Percentiles rank a stretch among this genome's conserved stretches.
phyloP scores from a whole-genome alignment of 1,140 invertebrate species.

The Probaryconus sp. region DNA sequence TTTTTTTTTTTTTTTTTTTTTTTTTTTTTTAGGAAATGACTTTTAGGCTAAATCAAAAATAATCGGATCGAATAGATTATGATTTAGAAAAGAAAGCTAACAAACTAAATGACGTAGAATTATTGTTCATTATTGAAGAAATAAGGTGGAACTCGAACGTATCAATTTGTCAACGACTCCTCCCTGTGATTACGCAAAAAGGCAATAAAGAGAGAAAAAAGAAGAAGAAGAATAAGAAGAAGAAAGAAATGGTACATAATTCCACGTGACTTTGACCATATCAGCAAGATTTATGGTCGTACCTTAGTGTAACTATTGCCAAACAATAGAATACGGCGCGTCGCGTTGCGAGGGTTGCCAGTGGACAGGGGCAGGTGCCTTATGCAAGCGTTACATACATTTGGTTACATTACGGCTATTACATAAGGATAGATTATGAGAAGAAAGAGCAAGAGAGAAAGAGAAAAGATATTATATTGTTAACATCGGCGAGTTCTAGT shows the following conservation, averaged over 20 bases:
- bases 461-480: constrained; percentile 68
- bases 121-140: no score
- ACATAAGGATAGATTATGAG: constrained; percentile 73
- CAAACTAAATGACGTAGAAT: no score
- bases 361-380: constrained; percentile 59
- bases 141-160: no score
- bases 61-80: no score
- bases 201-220: neutral
- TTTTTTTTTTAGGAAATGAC: no score
- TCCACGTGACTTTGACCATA: constrained; percentile 41
- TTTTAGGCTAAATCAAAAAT: no score
- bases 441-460: constrained; percentile 63
- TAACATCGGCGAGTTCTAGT: constrained; percentile 52
- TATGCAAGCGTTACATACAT: constrained; percentile 77
- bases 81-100: no score
- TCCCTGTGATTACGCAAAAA: constrained; percentile 9
- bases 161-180: constrained; percentile 12
- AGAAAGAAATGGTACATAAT: no score
- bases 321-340: constrained; percentile 73
- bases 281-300: constrained; percentile 25
- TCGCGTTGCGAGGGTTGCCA: constrained; percentile 49
- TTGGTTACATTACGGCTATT: constrained; percentile 75
- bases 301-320: constrained; percentile 66
- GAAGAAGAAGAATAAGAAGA: no score
- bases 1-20: no score